Conservation (phyloP, 2,113 vertebrate genomes). For the Sylvia atricapilla region DNA sequence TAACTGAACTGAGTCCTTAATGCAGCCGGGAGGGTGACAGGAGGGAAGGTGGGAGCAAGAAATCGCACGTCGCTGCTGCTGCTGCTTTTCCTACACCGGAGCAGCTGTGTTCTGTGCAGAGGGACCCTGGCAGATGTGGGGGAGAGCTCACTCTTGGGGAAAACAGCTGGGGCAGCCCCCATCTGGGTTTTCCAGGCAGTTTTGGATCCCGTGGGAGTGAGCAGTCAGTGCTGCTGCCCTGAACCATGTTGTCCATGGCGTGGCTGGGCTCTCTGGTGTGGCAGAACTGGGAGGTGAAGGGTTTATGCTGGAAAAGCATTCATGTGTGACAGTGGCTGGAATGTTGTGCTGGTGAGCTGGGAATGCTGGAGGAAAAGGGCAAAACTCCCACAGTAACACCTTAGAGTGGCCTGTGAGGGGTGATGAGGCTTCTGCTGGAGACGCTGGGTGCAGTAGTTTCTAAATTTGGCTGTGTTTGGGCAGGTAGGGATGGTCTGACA, state of each 20-base stretch:
- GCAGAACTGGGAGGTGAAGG: neutral
- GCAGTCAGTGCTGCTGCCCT: neutral
- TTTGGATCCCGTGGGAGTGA: rapidly evolving
- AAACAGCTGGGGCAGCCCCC: neutral
- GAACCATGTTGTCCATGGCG: rapidly evolving
- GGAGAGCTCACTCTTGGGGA: neutral
- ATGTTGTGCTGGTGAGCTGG: neutral
- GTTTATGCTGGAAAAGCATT: neutral
- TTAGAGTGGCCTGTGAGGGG: neutral
- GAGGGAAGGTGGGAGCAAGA: conserved; percentile 22
- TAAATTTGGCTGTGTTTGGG: neutral
- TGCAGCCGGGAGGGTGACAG: neutral
- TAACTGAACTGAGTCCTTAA: neutral
- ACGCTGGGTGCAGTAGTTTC: neutral
- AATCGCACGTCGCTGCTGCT: neutral
- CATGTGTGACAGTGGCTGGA: neutral
- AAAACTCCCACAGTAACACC: neutral
- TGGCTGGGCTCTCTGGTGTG: rapidly evolving
- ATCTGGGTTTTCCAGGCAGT: neutral
- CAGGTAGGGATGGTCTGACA: neutral
- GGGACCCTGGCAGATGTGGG: neutral
- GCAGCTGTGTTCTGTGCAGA: rapidly evolving
- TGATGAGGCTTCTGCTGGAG: neutral
- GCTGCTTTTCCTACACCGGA: neutral
- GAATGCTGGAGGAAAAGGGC: neutral